phyloP scores from a whole-genome alignment of 2,888 invertebrate species.

The Anthoptus insignis region DNA sequence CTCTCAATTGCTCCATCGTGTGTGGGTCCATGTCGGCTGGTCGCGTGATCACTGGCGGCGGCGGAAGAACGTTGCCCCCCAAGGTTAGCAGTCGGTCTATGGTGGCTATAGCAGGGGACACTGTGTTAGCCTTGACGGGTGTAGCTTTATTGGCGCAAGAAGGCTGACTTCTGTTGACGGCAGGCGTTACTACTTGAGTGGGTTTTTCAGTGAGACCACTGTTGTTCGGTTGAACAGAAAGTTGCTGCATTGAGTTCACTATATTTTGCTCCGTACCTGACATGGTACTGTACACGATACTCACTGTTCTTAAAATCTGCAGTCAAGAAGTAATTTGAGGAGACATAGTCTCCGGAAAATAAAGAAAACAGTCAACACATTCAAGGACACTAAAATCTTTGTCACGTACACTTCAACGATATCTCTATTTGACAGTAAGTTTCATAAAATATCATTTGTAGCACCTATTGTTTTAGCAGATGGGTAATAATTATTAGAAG shows the following conservation, averaged over 20 bases:
- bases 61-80: conserved; percentile 75
- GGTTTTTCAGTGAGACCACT: conserved; percentile 82
- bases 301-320: conserved; percentile 61
- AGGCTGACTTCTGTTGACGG: conserved; percentile 78
- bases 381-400: conserved; percentile 51
- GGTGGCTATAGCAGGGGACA: conserved; percentile 83
- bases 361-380: conserved; percentile 46
- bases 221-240: conserved; percentile 79
- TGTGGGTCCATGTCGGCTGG: conserved; percentile 84
- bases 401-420: conserved; percentile 19
- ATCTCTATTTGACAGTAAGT: neutral
- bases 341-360: conserved; percentile 75
- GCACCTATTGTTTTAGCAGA: conserved; percentile 32
- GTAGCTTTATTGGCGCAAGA: conserved; percentile 68
- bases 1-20: conserved; percentile 86
- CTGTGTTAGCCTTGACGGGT: conserved; percentile 71
- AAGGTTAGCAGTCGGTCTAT: conserved; percentile 81
- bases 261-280: conserved; percentile 85
- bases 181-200: conserved; percentile 83
- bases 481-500: conserved; percentile 53
- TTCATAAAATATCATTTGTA: conserved; percentile 7
- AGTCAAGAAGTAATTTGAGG: conserved; percentile 59
- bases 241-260: conserved; percentile 84
- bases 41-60: conserved; percentile 77
- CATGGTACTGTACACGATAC: conserved; percentile 77